phyloP scores from a whole-genome alignment of 2,797 vertebrate species.

The Fringilla coelebs region DNA sequence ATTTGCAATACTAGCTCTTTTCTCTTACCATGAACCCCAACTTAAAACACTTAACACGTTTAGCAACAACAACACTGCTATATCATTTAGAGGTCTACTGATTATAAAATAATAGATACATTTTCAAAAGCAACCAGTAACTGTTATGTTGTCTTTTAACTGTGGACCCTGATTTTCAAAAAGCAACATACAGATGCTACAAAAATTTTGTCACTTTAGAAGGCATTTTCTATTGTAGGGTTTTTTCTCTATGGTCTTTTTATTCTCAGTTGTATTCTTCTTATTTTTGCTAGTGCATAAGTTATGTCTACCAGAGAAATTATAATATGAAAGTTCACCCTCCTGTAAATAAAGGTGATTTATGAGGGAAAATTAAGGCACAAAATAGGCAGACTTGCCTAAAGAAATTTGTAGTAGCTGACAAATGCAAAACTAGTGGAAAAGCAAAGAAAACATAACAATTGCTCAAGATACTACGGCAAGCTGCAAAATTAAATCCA shows the following conservation, averaged over 20 bases:
- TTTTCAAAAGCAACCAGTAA: neutral
- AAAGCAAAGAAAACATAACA: neutral
- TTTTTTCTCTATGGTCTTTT: neutral
- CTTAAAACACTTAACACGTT: neutral
- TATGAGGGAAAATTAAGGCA: neutral
- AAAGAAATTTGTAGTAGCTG: neutral
- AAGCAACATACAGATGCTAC: neutral
- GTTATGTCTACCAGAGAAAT: neutral
- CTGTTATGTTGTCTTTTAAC: neutral
- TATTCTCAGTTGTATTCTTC: neutral
- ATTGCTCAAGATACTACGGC: neutral
- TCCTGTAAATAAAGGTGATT: neutral
- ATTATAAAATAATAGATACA: neutral
- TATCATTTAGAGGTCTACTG: neutral
- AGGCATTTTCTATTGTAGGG: fast-evolving
- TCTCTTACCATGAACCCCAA: neutral
- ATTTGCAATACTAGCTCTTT: neutral
- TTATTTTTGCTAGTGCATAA: neutral
- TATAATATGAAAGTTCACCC: neutral
- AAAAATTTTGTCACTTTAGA: neutral
- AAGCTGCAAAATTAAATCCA: neutral
- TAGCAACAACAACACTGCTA: neutral
- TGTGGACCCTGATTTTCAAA: neutral
- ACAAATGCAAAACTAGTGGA: neutral
- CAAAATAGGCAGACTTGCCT: neutral